phyloP scores from a whole-genome alignment of 1,140 invertebrate genomes.

The Kradibia gibbosae region DNA sequence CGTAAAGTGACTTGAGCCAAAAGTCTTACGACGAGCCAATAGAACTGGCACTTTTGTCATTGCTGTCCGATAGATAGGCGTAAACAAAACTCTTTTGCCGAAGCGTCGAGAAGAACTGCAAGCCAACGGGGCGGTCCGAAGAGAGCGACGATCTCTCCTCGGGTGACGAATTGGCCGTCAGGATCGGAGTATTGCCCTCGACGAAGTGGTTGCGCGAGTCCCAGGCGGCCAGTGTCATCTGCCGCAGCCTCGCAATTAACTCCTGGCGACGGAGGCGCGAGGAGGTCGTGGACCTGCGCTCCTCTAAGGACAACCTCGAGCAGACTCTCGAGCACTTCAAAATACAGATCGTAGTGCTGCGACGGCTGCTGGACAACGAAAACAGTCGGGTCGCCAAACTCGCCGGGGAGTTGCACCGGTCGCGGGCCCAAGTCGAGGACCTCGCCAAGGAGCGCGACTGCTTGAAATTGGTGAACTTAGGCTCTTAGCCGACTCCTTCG shows the following conservation, averaged over 20 bases:
- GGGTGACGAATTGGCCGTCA: background rate
- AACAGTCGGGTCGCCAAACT: slow-evolving; percentile 72
- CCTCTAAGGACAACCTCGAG: slow-evolving; percentile 67
- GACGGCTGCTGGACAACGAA: slow-evolving; percentile 74
- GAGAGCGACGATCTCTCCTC: slow-evolving; percentile 14
- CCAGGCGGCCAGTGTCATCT: slow-evolving; percentile 62
- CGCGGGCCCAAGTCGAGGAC: slow-evolving; percentile 69
- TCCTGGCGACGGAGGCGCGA: slow-evolving; percentile 74
- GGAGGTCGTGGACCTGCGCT: slow-evolving; percentile 70
- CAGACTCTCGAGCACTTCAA: slow-evolving; percentile 73
- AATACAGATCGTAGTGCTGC: slow-evolving; percentile 75
- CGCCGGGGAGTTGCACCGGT: slow-evolving; percentile 71
- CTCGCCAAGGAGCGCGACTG: slow-evolving; percentile 65
- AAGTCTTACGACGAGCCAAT: background rate
- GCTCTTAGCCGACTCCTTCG: no score
- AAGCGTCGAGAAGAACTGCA: no score
- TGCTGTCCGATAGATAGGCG: no score
- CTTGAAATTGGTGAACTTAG: slow-evolving; percentile 58
- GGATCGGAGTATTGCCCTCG: background rate
- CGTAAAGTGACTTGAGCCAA: background rate
- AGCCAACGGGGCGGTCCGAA: slow-evolving; percentile 37
- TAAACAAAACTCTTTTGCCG: no score
- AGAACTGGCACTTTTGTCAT: no score
- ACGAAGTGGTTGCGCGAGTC: background rate
- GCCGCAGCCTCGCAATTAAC: slow-evolving; percentile 71